Evolutionary conservation across 1,140 invertebrate species (phyloP).

Genomic region (Drosophila santomea): DNA sequence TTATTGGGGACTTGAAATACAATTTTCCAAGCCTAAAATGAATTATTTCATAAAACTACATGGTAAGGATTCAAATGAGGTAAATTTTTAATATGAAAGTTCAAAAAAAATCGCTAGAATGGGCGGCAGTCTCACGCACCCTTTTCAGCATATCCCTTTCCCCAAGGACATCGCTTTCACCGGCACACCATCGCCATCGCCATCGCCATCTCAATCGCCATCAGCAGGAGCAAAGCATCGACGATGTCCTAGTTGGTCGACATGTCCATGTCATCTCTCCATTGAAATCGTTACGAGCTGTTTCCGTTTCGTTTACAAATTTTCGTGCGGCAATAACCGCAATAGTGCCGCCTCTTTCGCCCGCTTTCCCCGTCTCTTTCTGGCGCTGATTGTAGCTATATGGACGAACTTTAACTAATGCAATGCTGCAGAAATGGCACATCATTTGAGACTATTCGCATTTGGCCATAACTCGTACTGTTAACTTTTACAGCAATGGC

Average conservation of each 20-base stretch:
- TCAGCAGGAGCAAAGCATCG: constrained; percentile 25
- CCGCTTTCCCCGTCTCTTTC: background rate
- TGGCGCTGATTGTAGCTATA: constrained; percentile 56
- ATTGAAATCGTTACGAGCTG: constrained; percentile 80
- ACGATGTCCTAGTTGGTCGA: constrained; percentile 48
- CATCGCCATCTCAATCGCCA: constrained; percentile 16
- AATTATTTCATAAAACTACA: too few species aligned
- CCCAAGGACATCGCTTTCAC: constrained; percentile 3
- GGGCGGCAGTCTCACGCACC: too few species aligned
- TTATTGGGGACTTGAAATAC: background rate
- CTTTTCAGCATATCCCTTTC: constrained; percentile 2
- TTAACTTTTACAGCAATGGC: constrained; percentile 72
- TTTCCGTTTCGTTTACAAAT: constrained; percentile 82
- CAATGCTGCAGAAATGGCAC: constrained; percentile 62
- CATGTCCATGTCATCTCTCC: constrained; percentile 76
- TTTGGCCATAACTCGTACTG: constrained; percentile 42
- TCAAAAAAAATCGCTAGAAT: too few species aligned
- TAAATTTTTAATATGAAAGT: too few species aligned
- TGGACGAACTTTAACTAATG: constrained; percentile 56
- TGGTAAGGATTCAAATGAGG: background rate
- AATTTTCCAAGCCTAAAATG: background rate
- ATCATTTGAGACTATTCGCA: constrained; percentile 53
- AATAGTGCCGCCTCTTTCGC: constrained; percentile 43
- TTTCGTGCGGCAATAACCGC: constrained; percentile 79
- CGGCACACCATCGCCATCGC: constrained; percentile 11